Base-by-base conservation (phyloP, 2,113 vertebrate genomes). In the Amblyopsis rosae region DNA sequence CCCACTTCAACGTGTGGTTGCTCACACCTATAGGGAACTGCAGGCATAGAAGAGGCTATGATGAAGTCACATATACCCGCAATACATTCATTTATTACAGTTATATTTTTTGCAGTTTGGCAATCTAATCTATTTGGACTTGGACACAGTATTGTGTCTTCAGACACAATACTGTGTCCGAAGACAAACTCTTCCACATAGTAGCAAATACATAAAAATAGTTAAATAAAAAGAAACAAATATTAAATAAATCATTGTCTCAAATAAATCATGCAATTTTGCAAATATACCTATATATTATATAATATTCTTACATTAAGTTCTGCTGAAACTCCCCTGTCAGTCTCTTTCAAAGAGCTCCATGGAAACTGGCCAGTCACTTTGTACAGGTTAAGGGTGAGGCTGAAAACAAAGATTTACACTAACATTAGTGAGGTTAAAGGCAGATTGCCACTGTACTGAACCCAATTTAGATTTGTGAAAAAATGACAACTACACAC, bases 291-390 rank as follows among this genome's bases (percentile, higher is more conserved):
- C 65, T 55, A 12, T 19, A 16, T 5, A 45, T 15, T 26, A 26
- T 26, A 26, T 26, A 26, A 26, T 26, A n/a, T 3, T 32, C 94
- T 93, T 89, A 98, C 97, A 1, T 94, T 98, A 5, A 95, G 82
- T 61, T 98, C 97, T 0, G 94, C 89, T 0, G 97, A 98, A 26
- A 96, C 0, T 2, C 97, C 97, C 80, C 97, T 80, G 87, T 99
- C 97, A 0, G 96, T 98, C 91, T 99, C 96, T 61, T 96, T 96
- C 19, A 99, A 91, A 0, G 97, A 99, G 86, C 97, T 98, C 97
- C 97, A 99, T 0, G 97, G 97, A 80, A 99, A 99, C 91, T 99
- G 97, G 0, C 97, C 96, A 0, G 95, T 98, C 16, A 98, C 96
- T 91, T 99, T 98, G 80, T 98, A 98, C 3, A 96, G 4, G 81